phyloP scores from a whole-genome alignment of 1,140 invertebrate species.

The Andricus grossulariae region DNA sequence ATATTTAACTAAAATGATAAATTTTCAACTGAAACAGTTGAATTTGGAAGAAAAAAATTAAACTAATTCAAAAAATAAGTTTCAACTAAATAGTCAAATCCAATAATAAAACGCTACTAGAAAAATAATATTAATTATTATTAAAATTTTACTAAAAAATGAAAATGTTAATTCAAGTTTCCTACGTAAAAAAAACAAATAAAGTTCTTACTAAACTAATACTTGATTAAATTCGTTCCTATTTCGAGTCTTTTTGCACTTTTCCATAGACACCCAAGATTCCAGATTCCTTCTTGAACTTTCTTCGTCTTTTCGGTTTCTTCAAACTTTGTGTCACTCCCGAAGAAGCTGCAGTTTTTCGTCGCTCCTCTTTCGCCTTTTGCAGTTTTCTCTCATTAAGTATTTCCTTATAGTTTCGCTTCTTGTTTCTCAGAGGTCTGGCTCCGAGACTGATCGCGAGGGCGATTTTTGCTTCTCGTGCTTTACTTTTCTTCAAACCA shows the following conservation, averaged over 20 bases:
- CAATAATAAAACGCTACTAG: too few relatives aligned
- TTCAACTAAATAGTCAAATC: too few relatives aligned
- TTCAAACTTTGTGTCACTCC: conserved; percentile 73
- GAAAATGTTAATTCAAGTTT: too few relatives aligned
- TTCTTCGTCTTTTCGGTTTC: conserved; percentile 65
- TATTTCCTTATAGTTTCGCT: conserved; percentile 78
- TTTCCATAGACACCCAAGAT: conserved; percentile 58
- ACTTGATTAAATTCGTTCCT: neutral
- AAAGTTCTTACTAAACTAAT: too few relatives aligned
- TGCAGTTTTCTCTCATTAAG: conserved; percentile 69
- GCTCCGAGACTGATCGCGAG: conserved; percentile 80
- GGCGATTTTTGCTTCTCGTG: conserved; percentile 78
- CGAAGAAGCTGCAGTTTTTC: conserved; percentile 64
- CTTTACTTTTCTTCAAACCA: conserved; percentile 77
- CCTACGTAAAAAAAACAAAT: too few relatives aligned
- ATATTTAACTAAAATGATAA: too few relatives aligned
- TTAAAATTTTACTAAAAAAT: too few relatives aligned
- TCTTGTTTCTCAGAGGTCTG: conserved; percentile 77
- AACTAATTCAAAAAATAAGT: too few relatives aligned
- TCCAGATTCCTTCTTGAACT: conserved; percentile 47
- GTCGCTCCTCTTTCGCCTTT: conserved; percentile 66
- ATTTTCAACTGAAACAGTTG: too few relatives aligned
- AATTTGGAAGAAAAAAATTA: too few relatives aligned
- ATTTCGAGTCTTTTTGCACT: conserved; percentile 43
- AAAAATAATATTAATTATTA: too few relatives aligned